These are phyloP conservation scores for Prunella himalayana DNA, from an alignment of 2,113 vertebrate genomes.

Conservation along the genomic window DNA sequence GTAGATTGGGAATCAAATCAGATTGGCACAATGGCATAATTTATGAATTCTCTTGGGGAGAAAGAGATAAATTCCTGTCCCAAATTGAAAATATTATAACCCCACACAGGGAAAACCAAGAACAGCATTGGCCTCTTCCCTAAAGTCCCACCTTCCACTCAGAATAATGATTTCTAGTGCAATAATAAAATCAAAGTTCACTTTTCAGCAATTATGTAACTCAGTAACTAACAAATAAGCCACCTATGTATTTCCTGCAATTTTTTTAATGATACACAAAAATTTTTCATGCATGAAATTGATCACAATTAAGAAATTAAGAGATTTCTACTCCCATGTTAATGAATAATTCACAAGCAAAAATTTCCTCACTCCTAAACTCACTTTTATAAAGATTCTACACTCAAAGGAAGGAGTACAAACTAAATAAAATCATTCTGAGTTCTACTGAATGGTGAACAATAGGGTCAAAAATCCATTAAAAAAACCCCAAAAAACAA, in stretches of 20 bases:
- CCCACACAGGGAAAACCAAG: neutral
- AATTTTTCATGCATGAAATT: neutral
- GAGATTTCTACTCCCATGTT: neutral
- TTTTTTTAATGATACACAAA: neutral
- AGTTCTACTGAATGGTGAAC: neutral
- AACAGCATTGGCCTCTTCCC: neutral
- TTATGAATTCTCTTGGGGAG: neutral
- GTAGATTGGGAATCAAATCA: neutral
- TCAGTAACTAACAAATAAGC: neutral
- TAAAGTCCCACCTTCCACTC: rapidly evolving
- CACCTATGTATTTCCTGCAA: neutral
- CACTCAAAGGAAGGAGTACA: neutral
- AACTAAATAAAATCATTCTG: neutral
- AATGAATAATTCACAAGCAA: neutral
- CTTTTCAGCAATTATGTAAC: neutral
- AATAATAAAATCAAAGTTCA: neutral
- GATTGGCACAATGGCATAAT: neutral
- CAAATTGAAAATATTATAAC: neutral
- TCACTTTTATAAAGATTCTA: neutral
- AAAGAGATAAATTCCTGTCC: neutral
- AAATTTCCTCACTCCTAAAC: neutral
- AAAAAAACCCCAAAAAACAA: neutral
- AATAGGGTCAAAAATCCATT: neutral
- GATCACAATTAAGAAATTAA: neutral
- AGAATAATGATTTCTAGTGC: neutral